phyloP scores from a whole-genome alignment of 2,797 vertebrate genomes.

The Cossypha heuglini region DNA sequence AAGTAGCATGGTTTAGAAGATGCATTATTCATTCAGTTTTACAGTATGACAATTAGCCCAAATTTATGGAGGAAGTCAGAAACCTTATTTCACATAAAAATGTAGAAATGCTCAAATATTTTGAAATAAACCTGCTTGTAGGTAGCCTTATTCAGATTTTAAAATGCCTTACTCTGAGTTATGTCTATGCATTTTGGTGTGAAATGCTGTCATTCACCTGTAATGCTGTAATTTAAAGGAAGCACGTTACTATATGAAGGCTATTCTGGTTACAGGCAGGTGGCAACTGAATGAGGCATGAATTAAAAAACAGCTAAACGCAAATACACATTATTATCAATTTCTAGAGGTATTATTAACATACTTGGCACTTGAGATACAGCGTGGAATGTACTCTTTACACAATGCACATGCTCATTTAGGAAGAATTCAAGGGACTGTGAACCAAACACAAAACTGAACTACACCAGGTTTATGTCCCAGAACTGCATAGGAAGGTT shows the following conservation, averaged over 20 bases:
- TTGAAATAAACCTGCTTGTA: background rate
- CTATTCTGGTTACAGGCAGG: rapidly evolving
- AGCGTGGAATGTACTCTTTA: background rate
- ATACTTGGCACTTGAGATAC: background rate
- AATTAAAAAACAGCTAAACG: background rate
- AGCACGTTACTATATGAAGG: background rate
- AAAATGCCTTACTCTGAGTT: background rate
- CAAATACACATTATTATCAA: background rate
- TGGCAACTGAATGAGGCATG: background rate
- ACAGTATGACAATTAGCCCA: background rate
- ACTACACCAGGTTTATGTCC: background rate
- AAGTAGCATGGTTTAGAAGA: background rate
- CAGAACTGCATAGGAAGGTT: background rate
- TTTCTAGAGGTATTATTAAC: background rate
- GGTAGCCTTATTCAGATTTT: background rate
- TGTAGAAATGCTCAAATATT: background rate
- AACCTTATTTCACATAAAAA: background rate
- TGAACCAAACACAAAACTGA: background rate
- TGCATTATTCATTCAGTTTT: background rate
- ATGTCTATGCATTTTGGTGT: background rate
- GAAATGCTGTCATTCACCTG: background rate
- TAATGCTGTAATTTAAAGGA: background rate
- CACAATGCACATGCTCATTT: background rate
- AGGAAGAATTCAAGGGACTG: background rate
- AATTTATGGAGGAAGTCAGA: background rate